phyloP scores from a whole-genome alignment of 2,797 vertebrate genomes.

The Coccyzus lansbergi region DNA sequence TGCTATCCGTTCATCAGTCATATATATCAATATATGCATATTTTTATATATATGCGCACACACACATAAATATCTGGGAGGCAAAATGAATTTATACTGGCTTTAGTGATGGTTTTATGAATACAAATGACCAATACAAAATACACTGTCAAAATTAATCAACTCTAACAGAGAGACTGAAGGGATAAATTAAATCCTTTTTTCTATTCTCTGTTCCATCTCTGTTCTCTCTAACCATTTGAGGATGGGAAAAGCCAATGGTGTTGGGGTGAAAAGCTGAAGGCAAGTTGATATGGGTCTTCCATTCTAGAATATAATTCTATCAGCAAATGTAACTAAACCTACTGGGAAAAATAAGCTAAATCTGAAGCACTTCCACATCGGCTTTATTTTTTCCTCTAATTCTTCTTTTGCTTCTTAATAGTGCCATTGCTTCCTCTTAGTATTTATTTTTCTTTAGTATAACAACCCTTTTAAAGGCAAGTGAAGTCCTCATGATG shows the following conservation, averaged over 20 bases:
- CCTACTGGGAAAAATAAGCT: background rate
- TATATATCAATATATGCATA: background rate
- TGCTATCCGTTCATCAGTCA: background rate
- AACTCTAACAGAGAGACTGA: background rate
- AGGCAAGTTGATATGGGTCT: background rate
- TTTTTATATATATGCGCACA: background rate
- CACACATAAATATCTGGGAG: background rate
- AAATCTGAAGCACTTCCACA: conserved; percentile 6
- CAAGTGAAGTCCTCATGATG: background rate
- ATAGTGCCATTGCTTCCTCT: background rate
- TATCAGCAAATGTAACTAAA: conserved; percentile 33
- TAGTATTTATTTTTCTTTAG: background rate
- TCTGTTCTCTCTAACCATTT: too few species aligned
- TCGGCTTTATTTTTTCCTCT: background rate
- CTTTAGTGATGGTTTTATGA: conserved; percentile 27
- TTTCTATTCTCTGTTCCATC: background rate
- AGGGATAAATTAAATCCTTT: background rate
- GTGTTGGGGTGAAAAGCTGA: conserved; percentile 7
- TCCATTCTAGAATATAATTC: conserved; percentile 25
- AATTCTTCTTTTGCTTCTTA: background rate
- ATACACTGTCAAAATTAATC: conserved; percentile 28
- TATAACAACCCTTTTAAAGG: background rate
- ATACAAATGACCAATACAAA: background rate
- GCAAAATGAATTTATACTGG: background rate
- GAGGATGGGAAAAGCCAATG: background rate